phyloP scores from a whole-genome alignment of 2,888 invertebrate genomes.

The Tiliacea citrago region DNA sequence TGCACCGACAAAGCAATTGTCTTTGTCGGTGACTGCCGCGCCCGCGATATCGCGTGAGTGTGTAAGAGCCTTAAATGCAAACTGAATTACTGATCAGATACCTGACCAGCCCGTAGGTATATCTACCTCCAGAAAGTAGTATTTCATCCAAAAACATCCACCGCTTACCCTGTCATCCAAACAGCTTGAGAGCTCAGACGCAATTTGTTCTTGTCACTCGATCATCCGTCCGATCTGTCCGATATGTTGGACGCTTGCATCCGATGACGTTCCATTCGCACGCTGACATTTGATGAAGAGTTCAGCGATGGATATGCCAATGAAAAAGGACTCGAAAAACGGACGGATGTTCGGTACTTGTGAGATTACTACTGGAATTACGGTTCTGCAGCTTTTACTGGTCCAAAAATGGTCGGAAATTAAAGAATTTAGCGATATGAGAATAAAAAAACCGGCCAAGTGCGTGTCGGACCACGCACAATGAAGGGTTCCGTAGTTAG shows the following conservation, averaged over 20 bases:
- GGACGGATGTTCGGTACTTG: not conserved
- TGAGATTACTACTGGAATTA: too few species aligned
- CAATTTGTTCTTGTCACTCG: slow-evolving; percentile 63
- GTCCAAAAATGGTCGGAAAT: too few species aligned
- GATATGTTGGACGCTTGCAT: slow-evolving; percentile 33
- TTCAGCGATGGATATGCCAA: slow-evolving; percentile 22
- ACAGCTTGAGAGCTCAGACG: slow-evolving; percentile 50
- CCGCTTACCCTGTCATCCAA: slow-evolving; percentile 26
- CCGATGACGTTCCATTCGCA: slow-evolving; percentile 58
- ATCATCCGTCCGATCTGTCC: slow-evolving; percentile 29
- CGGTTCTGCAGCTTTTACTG: not conserved
- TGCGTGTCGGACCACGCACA: too few species aligned
- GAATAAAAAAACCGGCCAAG: too few species aligned
- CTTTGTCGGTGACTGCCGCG: too few species aligned
- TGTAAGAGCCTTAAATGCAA: too few species aligned
- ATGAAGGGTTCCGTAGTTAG: too few species aligned
- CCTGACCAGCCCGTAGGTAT: not conserved
- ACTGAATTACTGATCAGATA: not conserved
- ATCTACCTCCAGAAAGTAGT: not conserved
- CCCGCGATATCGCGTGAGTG: too few species aligned
- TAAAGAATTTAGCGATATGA: not conserved
- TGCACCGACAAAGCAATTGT: too few species aligned
- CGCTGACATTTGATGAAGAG: slow-evolving; percentile 57
- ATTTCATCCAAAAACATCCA: slow-evolving; percentile 25
- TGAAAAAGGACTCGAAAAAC: slow-evolving; percentile 39